phyloP scores from a whole-genome alignment of 2,113 vertebrate genomes.

The Macaca nemestrina region DNA sequence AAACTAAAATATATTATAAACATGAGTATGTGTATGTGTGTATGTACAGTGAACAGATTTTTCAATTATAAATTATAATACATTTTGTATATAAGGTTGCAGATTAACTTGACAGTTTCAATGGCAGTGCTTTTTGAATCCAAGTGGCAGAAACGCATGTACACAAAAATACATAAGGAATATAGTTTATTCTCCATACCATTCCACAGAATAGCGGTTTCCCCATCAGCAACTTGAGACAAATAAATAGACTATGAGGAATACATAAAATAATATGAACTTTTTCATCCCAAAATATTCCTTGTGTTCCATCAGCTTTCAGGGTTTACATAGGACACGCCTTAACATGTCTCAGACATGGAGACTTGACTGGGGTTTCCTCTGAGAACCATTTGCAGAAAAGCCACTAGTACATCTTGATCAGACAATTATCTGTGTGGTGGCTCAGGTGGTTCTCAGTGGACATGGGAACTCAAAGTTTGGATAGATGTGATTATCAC shows the following conservation, averaged over 20 bases:
- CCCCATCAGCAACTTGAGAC: background rate
- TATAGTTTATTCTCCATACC: background rate
- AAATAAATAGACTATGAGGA: background rate
- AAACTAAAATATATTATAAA: background rate
- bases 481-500: background rate
- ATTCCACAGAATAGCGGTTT: background rate
- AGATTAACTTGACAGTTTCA: constrained; percentile 8
- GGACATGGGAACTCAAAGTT: background rate
- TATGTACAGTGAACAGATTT: background rate
- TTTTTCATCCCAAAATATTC: background rate
- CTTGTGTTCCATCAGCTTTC: background rate
- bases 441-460: background rate
- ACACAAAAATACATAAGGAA: background rate
- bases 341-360: background rate
- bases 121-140: background rate
- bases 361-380: background rate
- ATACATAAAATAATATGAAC: background rate
- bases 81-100: background rate
- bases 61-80: background rate
- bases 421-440: background rate
- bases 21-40: background rate
- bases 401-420: background rate
- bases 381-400: background rate
- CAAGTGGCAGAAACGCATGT: background rate
- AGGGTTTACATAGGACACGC: background rate